Base-by-base conservation (phyloP, 2,113 vertebrate genomes). In the Furnarius figulus region DNA sequence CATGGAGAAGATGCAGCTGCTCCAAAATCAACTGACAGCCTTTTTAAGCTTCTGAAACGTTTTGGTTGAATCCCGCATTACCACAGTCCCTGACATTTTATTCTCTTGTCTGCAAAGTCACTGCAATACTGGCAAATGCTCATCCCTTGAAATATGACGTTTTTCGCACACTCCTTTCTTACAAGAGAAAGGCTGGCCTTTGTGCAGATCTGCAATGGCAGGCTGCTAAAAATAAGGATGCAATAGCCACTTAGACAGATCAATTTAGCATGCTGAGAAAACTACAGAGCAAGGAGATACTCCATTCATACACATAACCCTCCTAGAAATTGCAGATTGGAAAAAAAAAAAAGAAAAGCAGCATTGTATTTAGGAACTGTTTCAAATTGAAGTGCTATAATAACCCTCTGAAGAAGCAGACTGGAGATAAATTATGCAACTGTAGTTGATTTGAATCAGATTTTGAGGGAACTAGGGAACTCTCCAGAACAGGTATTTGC, bases 391-490 rank as follows among this genome's bases (percentile, higher is more conserved):
- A 93, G 33, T 5, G 21, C 37, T 84, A 6, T 72, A 95, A 91
- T 84, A 96, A 90, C 52, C 49, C 73, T 87, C 61, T 0, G 0
- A 88, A 88, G 88, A 81, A 93, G 76, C 65, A 86, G 65, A 84
- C n/a, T 82, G 76, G 59, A 95, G 88, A 94, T 89, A 96, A 94
- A 97, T 95, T 95, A 95, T 93, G 86, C 90, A 93, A 85, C 73
- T 79, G n/a, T 30, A 87, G 84, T 73, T 94, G 83, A 96, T 93
- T 77, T 90, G 71, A 93, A 89, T 94, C 76, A 70, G 68, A 90
- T 87, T 92, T 96, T 67, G 73, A 90, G 66, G 37, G 65, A 95
- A 76, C 37, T 6, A 88, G 79, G 75, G 90, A 94, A 70, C 81
- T 94, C 85, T 85, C 63, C 55, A 87, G 87, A 94, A 90, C 40